phyloP scores from a whole-genome alignment of 2,888 invertebrate genomes.

The Euproctis similis region DNA sequence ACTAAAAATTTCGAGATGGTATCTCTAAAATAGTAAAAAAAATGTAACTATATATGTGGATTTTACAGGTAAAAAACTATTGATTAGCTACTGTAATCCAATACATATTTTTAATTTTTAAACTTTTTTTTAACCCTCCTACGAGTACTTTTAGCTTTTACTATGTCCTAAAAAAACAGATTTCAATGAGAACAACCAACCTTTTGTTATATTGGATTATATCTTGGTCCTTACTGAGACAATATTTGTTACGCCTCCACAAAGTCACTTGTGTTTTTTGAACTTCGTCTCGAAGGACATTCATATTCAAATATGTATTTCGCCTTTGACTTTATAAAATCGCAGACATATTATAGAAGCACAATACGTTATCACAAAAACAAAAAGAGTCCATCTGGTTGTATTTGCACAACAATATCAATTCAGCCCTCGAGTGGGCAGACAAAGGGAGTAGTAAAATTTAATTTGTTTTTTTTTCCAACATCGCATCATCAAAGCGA shows the following conservation, averaged over 20 bases:
- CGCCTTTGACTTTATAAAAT: constrained; percentile 45
- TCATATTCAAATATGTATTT: constrained; percentile 35
- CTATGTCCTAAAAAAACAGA: too few species aligned
- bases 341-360: constrained; percentile 29
- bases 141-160: too few species aligned
- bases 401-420: constrained; percentile 49
- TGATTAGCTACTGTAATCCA: constrained; percentile 12
- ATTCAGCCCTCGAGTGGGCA: constrained; percentile 49
- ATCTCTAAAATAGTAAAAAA: neutral
- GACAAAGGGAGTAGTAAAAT: constrained; percentile 53
- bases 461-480: constrained; percentile 62
- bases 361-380: constrained; percentile 17
- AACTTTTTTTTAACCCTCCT: too few species aligned
- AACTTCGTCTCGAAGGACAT: constrained; percentile 59
- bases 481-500: constrained; percentile 61
- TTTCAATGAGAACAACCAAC: constrained; percentile 20
- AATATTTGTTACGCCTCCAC: constrained; percentile 56
- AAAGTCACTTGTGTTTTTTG: constrained; percentile 52
- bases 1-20: constrained; percentile 11
- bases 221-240: constrained; percentile 49
- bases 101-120: too few species aligned
- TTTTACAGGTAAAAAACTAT: too few species aligned
- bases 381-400: constrained; percentile 29
- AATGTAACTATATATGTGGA: too few species aligned
- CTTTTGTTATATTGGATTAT: constrained; percentile 51